Base-by-base conservation (phyloP, 2,113 vertebrate genomes). In the Sarotherodon lohbergeri region DNA sequence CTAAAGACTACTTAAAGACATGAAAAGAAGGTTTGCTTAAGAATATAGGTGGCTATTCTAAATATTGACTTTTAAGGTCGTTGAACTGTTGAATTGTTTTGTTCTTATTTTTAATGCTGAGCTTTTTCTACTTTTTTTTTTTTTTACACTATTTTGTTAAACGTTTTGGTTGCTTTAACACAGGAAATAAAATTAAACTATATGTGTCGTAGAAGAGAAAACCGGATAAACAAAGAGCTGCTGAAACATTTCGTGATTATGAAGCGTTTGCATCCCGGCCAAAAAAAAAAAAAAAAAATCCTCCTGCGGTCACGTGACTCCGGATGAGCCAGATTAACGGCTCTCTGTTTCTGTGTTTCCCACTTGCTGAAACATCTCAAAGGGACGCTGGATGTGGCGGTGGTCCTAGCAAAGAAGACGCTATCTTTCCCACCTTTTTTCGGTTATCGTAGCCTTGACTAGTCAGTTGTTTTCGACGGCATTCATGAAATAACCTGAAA, bases 291-390 rank as follows among this genome's bases (percentile, higher is more conserved):
- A 86, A 88, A 24, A 59, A 89, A 81, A 29, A 19, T n/a, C 88
- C 81, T 76, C 71, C 63, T 17, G 19, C 6, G 92, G 93, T 96
- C 96, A 97, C 92, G 86, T 95, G 95, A 94, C 86, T 29, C 68
- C 24, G 57, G 94, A 92, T 88, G 95, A 95, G 88, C 92, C 87
- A 91, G 91, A 95, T 96, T 95, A 95, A 84, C 82, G 84, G 80
- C 83, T 81, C 56, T 61, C 43, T 13, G 83, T 81, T 39, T 9
- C 34, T 54, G 81, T 22, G 76, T 73, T 90, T 71, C 82, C 85
- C 84, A 50, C 56, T 83, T 3, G n/a, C 68, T 2, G 68, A 81
- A 93, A 57, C 86, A 79, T 66, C 83, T 22, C 22, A 27, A 57
- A 86, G 83, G 11, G 6, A 34, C 61, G 36, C 63, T 86, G 91